phyloP scores from a whole-genome alignment of 2,113 vertebrate genomes.

The Eolophus roseicapilla region DNA sequence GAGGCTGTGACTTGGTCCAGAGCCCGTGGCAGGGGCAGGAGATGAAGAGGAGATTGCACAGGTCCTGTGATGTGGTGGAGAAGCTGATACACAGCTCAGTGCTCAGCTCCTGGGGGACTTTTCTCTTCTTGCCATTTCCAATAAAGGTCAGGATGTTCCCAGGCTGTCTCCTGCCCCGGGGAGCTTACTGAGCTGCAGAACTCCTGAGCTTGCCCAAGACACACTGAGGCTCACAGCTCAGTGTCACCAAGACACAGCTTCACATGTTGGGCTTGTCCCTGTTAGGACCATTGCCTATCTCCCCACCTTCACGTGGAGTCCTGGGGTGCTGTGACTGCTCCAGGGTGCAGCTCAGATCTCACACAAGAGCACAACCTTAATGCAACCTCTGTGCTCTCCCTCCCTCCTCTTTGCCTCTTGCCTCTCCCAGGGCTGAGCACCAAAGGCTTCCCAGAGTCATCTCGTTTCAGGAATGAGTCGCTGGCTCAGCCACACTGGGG shows the following conservation, averaged over 20 bases:
- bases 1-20: neutral
- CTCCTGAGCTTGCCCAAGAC: neutral
- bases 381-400: neutral
- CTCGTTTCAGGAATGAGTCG: neutral
- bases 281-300: neutral
- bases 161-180: neutral
- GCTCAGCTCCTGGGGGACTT: neutral
- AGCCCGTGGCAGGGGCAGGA: neutral
- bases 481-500: neutral
- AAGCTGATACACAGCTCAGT: rapidly evolving
- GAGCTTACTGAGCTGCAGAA: neutral
- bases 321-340: neutral
- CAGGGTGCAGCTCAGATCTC: neutral
- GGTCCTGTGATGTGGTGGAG: neutral
- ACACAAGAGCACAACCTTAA: neutral
- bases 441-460: neutral
- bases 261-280: neutral
- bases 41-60: neutral
- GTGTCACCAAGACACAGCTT: neutral
- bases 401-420: neutral
- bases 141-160: neutral
- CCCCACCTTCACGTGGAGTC: neutral
- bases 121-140: neutral
- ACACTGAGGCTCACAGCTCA: neutral
- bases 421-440: neutral